Evolutionary conservation across 1,140 invertebrate genomes (phyloP).

Genomic region (Drosophila neocordata): DNA sequence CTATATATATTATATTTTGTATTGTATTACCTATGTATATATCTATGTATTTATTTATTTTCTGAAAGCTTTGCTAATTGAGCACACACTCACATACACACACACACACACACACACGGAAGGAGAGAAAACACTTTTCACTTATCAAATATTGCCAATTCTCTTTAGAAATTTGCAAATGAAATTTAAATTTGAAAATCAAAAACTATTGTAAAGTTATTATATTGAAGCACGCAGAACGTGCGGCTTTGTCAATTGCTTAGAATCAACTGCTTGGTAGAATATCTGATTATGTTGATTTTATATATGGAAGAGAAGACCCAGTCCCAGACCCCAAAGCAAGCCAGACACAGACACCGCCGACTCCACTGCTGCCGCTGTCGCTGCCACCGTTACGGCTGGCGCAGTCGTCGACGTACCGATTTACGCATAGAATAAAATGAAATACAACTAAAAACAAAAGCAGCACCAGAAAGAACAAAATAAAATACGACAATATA

Average conservation of each 20-base stretch:
- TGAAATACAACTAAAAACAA: constrained; percentile 63
- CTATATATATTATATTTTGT: background rate
- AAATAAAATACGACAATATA: constrained; percentile 48
- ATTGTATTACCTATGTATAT: constrained; percentile 13
- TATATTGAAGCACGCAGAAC: constrained; percentile 68
- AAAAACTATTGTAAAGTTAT: constrained; percentile 3
- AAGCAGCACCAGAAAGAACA: constrained; percentile 73
- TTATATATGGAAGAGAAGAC: constrained; percentile 53
- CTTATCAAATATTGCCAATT: constrained; percentile 9
- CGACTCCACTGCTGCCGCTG: background rate
- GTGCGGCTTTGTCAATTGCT: constrained; percentile 64
- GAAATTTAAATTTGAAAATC: background rate
- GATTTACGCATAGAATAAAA: constrained; percentile 70
- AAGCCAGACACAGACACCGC: constrained; percentile 36
- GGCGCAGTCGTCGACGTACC: constrained; percentile 25
- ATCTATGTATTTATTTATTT: constrained; percentile 1
- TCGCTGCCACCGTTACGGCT: background rate
- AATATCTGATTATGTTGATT: constrained; percentile 81
- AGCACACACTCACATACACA: background rate
- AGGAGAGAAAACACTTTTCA: constrained; percentile 11
- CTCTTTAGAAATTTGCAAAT: constrained; percentile 13
- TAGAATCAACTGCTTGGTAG: constrained; percentile 76
- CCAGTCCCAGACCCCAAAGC: constrained; percentile 2
- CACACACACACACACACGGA: background rate
- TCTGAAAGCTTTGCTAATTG: constrained; percentile 6